Base-by-base conservation (phyloP, 2,797 vertebrate genomes). In the Falco naumanni region DNA sequence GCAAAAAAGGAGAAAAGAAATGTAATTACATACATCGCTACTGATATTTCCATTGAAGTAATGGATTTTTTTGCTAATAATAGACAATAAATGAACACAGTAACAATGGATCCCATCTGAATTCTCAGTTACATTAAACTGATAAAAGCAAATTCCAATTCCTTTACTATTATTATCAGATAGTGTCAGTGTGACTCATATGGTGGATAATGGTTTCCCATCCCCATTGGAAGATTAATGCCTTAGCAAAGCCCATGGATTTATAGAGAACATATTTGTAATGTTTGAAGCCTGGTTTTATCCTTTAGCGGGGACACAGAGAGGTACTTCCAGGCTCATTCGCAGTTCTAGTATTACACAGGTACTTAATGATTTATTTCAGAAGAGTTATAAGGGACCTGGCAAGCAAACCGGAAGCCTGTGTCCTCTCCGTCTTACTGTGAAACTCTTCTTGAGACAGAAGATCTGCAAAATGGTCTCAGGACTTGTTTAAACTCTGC, bases 1-100 rank as follows among this genome's bases (percentile, higher is more conserved):
- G 26, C 28, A 71, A 53, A 72, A 63, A 89, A 72, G 29, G 31
- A 74, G 70, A 89, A 87, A 75, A 80, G n/a, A 83, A 95, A 84
- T 68, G n/a, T 33, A 84, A 93, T 94, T 93, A 70, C 45, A 68
- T 45, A 25, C 2, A 31, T 57, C 0, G 16, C 64, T 56, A 54
- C 45, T 60, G 87, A 29, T 88, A 86, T 66, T 87, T 95, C 82
- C 64, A 77, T 47, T 74, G 71, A 83, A 93, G 48, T 50, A 89
- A 91, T 66, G 82, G 87, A n/a, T 47, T 74, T 80, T 80, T 90
- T 89, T 87, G 50, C 89, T 89, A 76, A 79, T 48, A 95, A 68
- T 43, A 93, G 70, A 59, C 59, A 92, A 92, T 34, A 84, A 92
- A 85, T 70, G 93, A 93, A 80, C 75, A 83, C 16, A 39, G 66